Evolutionary conservation across 2,888 invertebrate species (phyloP).

Genomic region (Apotomis turbidana): DNA sequence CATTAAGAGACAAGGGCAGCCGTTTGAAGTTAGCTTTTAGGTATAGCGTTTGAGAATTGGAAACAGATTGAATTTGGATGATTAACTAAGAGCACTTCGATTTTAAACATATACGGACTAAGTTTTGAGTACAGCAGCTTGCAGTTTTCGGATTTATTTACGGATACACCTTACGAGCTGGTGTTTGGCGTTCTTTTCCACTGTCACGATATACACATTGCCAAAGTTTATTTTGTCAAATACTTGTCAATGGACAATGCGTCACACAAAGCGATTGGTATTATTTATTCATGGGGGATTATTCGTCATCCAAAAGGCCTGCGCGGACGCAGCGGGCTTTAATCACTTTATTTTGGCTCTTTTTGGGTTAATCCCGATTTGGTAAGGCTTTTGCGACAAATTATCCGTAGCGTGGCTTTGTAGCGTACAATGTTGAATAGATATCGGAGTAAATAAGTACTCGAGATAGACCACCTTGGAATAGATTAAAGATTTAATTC

Average conservation of each 20-base stretch:
- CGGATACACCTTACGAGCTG: not conserved
- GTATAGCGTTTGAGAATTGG: not conserved
- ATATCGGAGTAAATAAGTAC: constrained; percentile 66
- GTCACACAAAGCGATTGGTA: constrained; percentile 74
- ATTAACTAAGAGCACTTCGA: constrained; percentile 1
- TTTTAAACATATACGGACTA: not conserved
- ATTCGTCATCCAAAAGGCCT: constrained; percentile 50
- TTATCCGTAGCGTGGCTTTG: constrained; percentile 65
- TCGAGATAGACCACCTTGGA: constrained; percentile 62
- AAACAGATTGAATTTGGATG: not conserved
- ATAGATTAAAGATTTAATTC: constrained; percentile 18
- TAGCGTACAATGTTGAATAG: constrained; percentile 52
- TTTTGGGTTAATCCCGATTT: constrained; percentile 73
- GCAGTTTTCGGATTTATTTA: not conserved
- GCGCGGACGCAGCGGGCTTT: constrained; percentile 45
- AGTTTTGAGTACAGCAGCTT: constrained; percentile 1
- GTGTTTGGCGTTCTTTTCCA: not conserved
- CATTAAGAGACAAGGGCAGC: not conserved
- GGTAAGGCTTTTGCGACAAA: constrained; percentile 64
- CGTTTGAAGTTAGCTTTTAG: not conserved
- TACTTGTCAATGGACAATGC: constrained; percentile 77
- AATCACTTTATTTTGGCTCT: constrained; percentile 69
- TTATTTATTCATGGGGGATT: constrained; percentile 82
- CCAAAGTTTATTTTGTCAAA: constrained; percentile 43
- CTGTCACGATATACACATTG: not conserved